Percentiles rank a stretch among this genome's conserved stretches.
Conservation (phyloP, 2,113 vertebrate genomes). For the Climacteris rufus region DNA sequence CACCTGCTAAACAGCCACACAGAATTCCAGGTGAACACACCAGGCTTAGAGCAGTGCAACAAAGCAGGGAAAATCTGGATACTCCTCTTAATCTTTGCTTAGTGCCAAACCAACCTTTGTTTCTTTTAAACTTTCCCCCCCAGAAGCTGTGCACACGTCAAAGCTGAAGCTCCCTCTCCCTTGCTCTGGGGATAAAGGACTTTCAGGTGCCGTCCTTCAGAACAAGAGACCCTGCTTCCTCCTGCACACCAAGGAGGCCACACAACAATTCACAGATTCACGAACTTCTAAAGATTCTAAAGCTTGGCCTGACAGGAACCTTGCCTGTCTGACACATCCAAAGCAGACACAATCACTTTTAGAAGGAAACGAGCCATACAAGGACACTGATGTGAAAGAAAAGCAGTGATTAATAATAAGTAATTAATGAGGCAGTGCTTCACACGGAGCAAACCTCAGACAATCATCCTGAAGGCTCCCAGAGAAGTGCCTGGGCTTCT, state of each 20-base stretch:
- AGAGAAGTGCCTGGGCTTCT: background rate
- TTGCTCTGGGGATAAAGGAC: background rate
- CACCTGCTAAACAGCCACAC: slow-evolving; percentile 63
- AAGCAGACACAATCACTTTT: background rate
- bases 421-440: background rate
- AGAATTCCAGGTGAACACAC: background rate
- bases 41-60: background rate
- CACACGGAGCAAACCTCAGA: background rate
- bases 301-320: background rate
- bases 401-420: too few species aligned
- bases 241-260: background rate
- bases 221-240: background rate
- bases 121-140: background rate
- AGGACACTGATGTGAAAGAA: background rate
- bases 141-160: accelerated
- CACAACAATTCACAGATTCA: background rate
- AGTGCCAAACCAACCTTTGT: background rate
- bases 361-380: background rate
- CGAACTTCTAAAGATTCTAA: background rate
- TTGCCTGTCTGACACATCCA: background rate
- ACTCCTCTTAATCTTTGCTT: background rate
- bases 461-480: background rate
- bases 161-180: background rate
- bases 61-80: background rate
- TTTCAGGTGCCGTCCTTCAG: background rate